Conservation (phyloP, 2,888 invertebrate genomes). For the Alloscopus bannaensis region DNA sequence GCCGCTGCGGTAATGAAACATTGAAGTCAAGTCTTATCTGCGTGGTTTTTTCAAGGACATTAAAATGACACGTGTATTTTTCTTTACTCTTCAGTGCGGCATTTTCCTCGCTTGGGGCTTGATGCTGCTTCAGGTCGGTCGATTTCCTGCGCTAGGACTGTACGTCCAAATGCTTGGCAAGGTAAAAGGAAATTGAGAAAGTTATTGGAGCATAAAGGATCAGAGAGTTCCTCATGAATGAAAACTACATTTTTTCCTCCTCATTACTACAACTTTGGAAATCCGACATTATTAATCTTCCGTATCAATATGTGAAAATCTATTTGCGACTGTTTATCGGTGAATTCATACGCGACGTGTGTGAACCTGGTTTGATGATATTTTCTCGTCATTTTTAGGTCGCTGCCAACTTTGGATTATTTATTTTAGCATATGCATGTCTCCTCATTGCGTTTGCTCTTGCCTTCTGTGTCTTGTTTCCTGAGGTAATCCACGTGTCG, state of each 20-base stretch:
- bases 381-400: conserved; percentile 66
- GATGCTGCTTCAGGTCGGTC: conserved; percentile 80
- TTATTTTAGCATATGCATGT: conserved; percentile 90
- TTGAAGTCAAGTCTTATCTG: too few species aligned
- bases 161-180: conserved; percentile 91
- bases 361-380: too few species aligned
- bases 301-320: too few species aligned
- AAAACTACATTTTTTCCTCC: too few species aligned
- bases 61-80: background rate
- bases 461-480: conserved; percentile 88
- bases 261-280: too few species aligned
- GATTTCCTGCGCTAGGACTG: conserved; percentile 90
- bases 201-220: background rate
- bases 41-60: too few species aligned
- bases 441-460: conserved; percentile 90
- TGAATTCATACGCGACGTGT: too few species aligned
- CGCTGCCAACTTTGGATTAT: conserved; percentile 86
- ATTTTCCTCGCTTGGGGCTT: conserved; percentile 71
- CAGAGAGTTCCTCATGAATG: too few species aligned
- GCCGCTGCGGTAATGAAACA: conserved; percentile 68
- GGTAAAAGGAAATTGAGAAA: conserved; percentile 60
- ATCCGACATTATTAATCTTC: too few species aligned
- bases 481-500: conserved; percentile 74
- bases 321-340: too few species aligned
- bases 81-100: conserved; percentile 61